These are phyloP conservation scores for Tachina fera DNA, from an alignment of 2,888 invertebrate species.

Conservation along the genomic window DNA sequence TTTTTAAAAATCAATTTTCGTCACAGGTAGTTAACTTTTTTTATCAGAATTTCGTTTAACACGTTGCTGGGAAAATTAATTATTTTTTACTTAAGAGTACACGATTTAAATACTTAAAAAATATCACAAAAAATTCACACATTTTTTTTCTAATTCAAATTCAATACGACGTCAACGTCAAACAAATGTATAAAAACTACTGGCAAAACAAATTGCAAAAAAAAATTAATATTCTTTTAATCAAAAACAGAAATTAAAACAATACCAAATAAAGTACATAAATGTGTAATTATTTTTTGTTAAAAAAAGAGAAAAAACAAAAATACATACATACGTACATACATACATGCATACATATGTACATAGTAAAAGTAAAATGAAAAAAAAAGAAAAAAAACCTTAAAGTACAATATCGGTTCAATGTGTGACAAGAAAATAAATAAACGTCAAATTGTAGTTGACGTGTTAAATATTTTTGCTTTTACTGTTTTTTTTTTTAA, in stretches of 20 bases:
- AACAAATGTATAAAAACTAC: constrained; percentile 62
- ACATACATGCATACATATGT: too few species aligned
- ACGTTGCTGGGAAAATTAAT: background rate
- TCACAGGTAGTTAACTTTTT: background rate
- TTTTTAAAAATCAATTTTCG: too few species aligned
- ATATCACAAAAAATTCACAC: background rate
- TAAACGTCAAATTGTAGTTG: constrained; percentile 32
- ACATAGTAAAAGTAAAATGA: background rate
- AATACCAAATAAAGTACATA: constrained; percentile 7
- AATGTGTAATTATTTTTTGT: background rate
- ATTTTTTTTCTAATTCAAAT: background rate
- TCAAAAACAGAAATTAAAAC: constrained; percentile 44
- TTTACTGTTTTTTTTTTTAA: constrained; percentile 6
- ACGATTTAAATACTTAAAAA: background rate
- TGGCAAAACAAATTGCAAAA: constrained; percentile 53
- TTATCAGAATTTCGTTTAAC: background rate
- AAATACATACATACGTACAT: too few species aligned
- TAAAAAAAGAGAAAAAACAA: background rate
- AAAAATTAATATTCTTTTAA: constrained; percentile 58
- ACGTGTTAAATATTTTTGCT: constrained; percentile 49
- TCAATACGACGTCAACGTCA: constrained; percentile 46
- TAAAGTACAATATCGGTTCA: constrained; percentile 2
- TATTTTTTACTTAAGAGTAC: too few species aligned
- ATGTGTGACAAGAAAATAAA: background rate
- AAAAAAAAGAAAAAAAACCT: constrained; percentile 5